A percentile compares a stretch with the other conserved stretches of the same genome.
Conservation (phyloP, 92 coral and sea anemone genomes). For the Chrysogorgia sp. region DNA sequence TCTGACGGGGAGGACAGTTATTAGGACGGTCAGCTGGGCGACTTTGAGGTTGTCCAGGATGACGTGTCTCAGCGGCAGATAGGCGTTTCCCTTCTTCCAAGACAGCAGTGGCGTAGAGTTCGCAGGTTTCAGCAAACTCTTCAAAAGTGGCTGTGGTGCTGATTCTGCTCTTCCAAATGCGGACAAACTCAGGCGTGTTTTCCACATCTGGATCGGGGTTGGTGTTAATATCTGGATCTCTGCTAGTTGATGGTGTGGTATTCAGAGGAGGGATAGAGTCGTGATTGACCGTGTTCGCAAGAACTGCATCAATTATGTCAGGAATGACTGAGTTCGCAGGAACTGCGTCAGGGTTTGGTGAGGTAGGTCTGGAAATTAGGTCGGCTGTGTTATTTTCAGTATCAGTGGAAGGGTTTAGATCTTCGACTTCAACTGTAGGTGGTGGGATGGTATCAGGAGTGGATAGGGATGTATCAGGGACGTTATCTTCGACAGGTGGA, state of each 20-base stretch:
- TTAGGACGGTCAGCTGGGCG: neutral
- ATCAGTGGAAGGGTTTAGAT: too few species aligned
- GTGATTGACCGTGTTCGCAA: too few species aligned
- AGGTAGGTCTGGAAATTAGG: too few species aligned
- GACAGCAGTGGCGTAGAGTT: neutral
- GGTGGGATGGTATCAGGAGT: too few species aligned
- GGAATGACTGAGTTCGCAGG: too few species aligned
- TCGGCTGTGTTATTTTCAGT: too few species aligned
- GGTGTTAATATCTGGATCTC: neutral
- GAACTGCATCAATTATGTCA: too few species aligned
- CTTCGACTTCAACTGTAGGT: too few species aligned
- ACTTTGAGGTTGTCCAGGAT: neutral
- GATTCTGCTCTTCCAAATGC: neutral
- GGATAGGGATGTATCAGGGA: too few species aligned
- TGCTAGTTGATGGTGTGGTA: neutral
- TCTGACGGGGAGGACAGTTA: neutral
- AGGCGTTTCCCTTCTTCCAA: neutral
- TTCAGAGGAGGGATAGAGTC: neutral
- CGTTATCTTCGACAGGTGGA: too few species aligned
- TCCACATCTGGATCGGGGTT: constrained; percentile 2
- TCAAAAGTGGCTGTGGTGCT: neutral
- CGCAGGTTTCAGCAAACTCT: neutral
- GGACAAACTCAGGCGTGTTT: neutral
- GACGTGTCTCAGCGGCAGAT: neutral
- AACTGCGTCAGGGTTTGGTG: too few species aligned